Conservation (phyloP, 64 coral and sea anemone genomes). For the Dendronephthya gigantea region DNA sequence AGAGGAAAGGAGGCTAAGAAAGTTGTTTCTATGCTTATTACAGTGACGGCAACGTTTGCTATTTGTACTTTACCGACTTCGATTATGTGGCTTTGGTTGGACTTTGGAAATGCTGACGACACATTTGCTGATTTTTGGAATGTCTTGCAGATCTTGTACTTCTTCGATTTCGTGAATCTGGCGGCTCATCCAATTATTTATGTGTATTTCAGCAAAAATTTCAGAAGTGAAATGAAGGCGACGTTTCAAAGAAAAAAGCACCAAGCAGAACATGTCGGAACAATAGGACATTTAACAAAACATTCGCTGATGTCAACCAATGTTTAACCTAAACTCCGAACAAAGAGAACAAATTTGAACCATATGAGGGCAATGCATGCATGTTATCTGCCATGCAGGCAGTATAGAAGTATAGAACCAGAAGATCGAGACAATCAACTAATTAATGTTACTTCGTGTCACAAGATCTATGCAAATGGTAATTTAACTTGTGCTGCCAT, state of each 20-base stretch:
- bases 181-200: conserved; percentile 1
- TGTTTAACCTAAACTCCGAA: background rate
- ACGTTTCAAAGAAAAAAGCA: background rate
- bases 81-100: conserved; percentile 9
- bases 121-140: background rate
- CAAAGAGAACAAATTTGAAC: background rate
- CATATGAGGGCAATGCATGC: too few relatives aligned
- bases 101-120: background rate
- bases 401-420: too few relatives aligned
- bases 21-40: conserved; percentile 1
- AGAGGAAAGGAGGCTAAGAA: background rate
- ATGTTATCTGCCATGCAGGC: too few relatives aligned
- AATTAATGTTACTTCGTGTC: too few relatives aligned
- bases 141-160: background rate
- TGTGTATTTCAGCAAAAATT: conserved; percentile 19
- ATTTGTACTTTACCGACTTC: background rate
- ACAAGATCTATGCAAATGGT: too few relatives aligned
- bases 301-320: background rate
- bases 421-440: too few relatives aligned
- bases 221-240: conserved; percentile 7
- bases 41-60: background rate
- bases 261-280: background rate
- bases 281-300: background rate
- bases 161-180: background rate
- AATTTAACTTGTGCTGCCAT: too few relatives aligned